A percentile compares a stretch with the other conserved stretches of the same genome.
Evolutionary conservation across 2,113 vertebrate species (phyloP).

Genomic region (Paratilapia polleni): DNA sequence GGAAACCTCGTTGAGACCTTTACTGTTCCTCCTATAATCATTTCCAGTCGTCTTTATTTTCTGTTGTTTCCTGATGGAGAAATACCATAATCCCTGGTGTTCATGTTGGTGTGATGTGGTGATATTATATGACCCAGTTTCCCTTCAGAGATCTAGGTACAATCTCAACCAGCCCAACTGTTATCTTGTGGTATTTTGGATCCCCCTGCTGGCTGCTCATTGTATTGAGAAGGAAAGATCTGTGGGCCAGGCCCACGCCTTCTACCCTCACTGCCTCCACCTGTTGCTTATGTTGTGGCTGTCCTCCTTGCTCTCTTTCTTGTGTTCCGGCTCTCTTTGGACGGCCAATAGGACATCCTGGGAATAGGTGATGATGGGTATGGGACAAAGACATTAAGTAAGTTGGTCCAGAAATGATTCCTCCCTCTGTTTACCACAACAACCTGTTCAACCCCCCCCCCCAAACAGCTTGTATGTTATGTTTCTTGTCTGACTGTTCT

Average conservation of each 20-base stretch:
- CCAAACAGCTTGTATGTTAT: not conserved
- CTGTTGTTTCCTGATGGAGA: constrained; percentile 1
- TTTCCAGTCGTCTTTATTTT: constrained; percentile 66
- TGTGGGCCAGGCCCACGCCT: constrained; percentile 76
- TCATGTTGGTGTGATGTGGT: not conserved
- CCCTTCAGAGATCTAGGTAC: not conserved
- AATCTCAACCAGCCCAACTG: not conserved
- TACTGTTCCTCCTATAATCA: constrained; percentile 19
- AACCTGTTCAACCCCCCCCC: not conserved
- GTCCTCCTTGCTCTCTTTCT: constrained; percentile 85
- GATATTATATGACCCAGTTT: constrained; percentile 25
- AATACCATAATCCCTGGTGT: constrained; percentile 8
- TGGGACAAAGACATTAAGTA: constrained; percentile 99
- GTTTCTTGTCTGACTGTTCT: not conserved
- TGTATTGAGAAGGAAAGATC: constrained; percentile 29
- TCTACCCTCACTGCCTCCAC: constrained; percentile 85
- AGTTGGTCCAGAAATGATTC: constrained; percentile 92
- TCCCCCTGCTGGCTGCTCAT: constrained; percentile 49
- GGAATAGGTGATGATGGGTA: constrained; percentile 99
- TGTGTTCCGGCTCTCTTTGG: constrained; percentile 89
- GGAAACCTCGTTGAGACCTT: constrained; percentile 77
- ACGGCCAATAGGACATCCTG: constrained; percentile 95
- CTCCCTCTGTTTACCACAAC: constrained; percentile 33
- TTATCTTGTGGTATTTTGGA: not conserved
- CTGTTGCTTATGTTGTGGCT: constrained; percentile 91